A percentile compares a stretch with the other conserved stretches of the same genome.
Conservation (phyloP, 2,113 vertebrate species). For the Gallinago media region DNA sequence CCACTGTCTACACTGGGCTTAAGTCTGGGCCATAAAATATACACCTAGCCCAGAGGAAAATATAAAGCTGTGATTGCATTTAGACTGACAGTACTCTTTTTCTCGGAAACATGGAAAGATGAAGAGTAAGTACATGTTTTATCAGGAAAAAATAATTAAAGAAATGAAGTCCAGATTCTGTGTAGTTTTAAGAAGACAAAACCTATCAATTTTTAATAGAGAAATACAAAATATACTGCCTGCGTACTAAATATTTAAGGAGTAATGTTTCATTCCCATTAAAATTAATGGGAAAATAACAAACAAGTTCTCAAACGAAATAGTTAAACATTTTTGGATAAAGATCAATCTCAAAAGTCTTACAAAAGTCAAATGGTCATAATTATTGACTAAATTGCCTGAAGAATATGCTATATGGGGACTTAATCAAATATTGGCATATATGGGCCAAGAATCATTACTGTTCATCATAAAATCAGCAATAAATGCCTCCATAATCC, state of each 20-base stretch:
- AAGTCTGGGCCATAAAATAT: background rate
- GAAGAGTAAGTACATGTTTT: background rate
- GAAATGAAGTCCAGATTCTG: background rate
- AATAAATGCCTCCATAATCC: background rate
- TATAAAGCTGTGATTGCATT: background rate
- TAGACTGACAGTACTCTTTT: background rate
- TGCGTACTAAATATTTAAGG: background rate
- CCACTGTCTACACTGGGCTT: background rate
- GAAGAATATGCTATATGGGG: background rate
- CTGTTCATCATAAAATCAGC: background rate
- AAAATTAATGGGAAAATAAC: background rate
- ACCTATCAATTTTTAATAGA: fast-evolving
- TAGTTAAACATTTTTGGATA: background rate
- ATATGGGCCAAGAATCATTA: background rate
- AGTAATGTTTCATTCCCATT: background rate
- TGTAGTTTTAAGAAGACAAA: background rate
- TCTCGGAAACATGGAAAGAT: background rate
- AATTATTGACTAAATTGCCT: background rate
- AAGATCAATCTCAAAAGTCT: background rate
- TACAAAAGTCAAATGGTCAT: background rate
- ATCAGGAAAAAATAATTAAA: background rate
- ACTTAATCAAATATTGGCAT: background rate
- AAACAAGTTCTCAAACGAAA: background rate
- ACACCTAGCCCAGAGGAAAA: background rate
- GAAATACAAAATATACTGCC: background rate